A percentile compares a stretch with the other conserved stretches of the same genome.
Evolutionary conservation across 1,140 invertebrate species (phyloP).

Genomic region (Panonychus citri): DNA sequence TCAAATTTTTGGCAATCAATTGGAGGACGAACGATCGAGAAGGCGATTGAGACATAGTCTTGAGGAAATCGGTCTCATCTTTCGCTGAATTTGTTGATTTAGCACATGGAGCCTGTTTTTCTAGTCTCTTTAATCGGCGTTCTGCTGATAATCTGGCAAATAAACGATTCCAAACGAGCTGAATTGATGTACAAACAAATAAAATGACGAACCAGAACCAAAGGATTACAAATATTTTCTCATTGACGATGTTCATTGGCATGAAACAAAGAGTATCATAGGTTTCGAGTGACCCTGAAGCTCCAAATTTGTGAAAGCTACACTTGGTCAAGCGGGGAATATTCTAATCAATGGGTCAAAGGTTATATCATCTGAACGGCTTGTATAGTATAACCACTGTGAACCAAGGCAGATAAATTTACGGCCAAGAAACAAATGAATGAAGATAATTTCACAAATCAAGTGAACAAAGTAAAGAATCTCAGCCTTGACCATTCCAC

Average conservation of each 20-base stretch:
- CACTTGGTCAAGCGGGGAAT: constrained; percentile 67
- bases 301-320: constrained; percentile 28
- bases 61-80: background rate
- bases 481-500: constrained; percentile 40
- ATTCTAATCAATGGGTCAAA: constrained; percentile 34
- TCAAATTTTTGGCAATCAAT: background rate
- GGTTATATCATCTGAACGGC: background rate
- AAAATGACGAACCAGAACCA: constrained; percentile 52
- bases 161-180: background rate
- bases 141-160: background rate
- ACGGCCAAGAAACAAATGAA: constrained; percentile 20
- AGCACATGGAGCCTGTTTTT: background rate
- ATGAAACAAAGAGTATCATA: constrained; percentile 37
- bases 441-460: constrained; percentile 19
- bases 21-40: background rate
- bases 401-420: background rate
- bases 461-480: constrained; percentile 18
- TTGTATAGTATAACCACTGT: background rate
- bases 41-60: background rate
- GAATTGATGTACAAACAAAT: constrained; percentile 11
- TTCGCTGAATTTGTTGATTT: background rate
- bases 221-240: constrained; percentile 81
- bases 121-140: background rate
- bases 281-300: background rate
- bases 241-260: constrained; percentile 64